phyloP scores from a whole-genome alignment of 2,113 vertebrate genomes.

The Octodon degus region DNA sequence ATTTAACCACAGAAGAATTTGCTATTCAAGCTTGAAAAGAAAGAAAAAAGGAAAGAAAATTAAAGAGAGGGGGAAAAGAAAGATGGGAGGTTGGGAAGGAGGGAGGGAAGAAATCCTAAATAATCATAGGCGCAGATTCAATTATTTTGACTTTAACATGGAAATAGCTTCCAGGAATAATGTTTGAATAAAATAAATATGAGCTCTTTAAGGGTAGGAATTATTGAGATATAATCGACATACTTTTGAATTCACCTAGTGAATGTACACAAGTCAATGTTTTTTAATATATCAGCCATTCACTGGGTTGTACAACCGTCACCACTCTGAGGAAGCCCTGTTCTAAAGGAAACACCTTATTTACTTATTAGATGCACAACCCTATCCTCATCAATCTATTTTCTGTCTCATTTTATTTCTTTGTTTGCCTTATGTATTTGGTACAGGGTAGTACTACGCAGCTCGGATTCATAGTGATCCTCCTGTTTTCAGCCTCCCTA shows the following conservation, averaged over 20 bases:
- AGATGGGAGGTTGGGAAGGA: no score
- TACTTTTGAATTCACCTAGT: not conserved
- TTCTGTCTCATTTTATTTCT: not conserved
- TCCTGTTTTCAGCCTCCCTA: no score
- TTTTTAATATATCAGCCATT: not conserved
- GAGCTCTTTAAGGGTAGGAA: not conserved
- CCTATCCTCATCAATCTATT: fast-evolving
- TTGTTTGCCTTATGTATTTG: no score
- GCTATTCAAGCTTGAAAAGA: not conserved
- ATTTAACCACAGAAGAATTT: not conserved
- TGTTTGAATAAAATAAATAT: no score
- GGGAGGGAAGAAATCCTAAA: not conserved
- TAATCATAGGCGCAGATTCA: not conserved
- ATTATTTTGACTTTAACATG: not conserved
- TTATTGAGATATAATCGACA: not conserved
- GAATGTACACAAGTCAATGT: not conserved
- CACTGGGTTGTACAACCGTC: no score
- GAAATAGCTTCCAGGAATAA: not conserved
- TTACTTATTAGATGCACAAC: no score
- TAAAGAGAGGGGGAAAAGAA: not conserved
- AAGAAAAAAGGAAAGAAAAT: not conserved
- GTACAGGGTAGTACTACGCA: no score
- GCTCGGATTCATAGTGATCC: no score
- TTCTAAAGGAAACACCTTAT: not conserved
- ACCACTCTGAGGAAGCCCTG: not conserved